phyloP scores from a whole-genome alignment of 2,888 invertebrate genomes.

The Trypoxylon attenuatum region DNA sequence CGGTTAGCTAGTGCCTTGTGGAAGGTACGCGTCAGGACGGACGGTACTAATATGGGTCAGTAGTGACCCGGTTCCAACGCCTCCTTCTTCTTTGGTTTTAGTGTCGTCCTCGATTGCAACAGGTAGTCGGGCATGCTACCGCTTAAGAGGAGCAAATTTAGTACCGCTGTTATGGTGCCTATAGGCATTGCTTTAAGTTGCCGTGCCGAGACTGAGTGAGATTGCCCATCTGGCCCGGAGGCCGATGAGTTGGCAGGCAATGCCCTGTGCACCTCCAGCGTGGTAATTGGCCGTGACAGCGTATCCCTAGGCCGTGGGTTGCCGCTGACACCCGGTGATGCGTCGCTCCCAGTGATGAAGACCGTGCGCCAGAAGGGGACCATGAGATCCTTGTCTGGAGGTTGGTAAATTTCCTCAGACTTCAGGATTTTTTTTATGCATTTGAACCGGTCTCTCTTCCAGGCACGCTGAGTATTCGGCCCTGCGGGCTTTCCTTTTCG shows the following conservation, averaged over 20 bases:
- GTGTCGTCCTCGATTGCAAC: conserved; percentile 21
- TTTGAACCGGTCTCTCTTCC: conserved; percentile 17
- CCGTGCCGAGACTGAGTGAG: conserved; percentile 17
- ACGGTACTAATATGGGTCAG: conserved; percentile 40
- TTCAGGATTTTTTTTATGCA: conserved; percentile 21
- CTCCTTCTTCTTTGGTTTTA: conserved; percentile 35
- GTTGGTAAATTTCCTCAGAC: neutral
- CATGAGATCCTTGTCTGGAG: conserved; percentile 22
- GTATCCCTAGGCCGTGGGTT: neutral
- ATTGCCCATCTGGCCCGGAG: conserved; percentile 23
- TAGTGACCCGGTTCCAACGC: conserved; percentile 31
- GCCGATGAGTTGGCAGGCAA: conserved; percentile 6
- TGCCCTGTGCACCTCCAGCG: conserved; percentile 11
- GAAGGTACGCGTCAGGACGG: conserved; percentile 18
- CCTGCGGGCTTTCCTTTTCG: too few relatives aligned
- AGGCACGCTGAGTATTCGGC: conserved; percentile 19
- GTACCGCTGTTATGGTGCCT: conserved; percentile 9
- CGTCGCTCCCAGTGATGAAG: neutral
- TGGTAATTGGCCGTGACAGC: conserved; percentile 23
- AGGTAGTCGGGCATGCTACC: conserved; percentile 29
- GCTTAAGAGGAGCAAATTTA: conserved; percentile 31
- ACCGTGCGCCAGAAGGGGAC: conserved; percentile 27
- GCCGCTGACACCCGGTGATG: neutral
- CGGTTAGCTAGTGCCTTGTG: conserved; percentile 32
- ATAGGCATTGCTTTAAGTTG: conserved; percentile 11